Conservation (phyloP, 1,140 invertebrate species). For the Halictus rubicundus region DNA sequence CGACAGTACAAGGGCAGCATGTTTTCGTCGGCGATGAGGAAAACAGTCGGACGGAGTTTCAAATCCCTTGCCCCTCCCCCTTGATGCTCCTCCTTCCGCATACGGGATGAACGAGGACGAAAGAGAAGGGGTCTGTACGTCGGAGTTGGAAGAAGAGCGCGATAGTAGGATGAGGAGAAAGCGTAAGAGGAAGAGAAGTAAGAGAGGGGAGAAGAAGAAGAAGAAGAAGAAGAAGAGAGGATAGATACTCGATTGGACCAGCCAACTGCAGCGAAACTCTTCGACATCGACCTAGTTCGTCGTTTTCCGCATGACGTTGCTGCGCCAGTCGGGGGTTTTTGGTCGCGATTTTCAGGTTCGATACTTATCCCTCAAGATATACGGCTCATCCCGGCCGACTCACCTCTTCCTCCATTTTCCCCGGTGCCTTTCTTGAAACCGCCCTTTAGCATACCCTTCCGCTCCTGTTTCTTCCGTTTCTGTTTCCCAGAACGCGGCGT, state of each 20-base stretch:
- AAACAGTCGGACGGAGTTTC: constrained; percentile 62
- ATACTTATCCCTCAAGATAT: constrained; percentile 60
- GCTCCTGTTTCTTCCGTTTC: constrained; percentile 9
- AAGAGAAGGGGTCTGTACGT: neutral
- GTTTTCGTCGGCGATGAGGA: constrained; percentile 67
- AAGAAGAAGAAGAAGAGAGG: constrained; percentile 36
- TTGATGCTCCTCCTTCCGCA: constrained; percentile 31
- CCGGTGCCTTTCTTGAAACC: constrained; percentile 25
- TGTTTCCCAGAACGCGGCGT: neutral
- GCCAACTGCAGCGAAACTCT: constrained; percentile 61
- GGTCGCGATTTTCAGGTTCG: constrained; percentile 62
- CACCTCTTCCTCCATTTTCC: constrained; percentile 2
- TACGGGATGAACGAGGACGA: constrained; percentile 44
- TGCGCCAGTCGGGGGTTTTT: constrained; percentile 54
- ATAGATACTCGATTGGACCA: constrained; percentile 50
- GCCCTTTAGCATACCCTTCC: constrained; percentile 30
- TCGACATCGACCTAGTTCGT: constrained; percentile 67
- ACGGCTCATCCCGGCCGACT: constrained; percentile 42
- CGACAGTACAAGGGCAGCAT: constrained; percentile 66
- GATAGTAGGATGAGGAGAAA: constrained; percentile 25
- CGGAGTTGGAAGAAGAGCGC: constrained; percentile 18
- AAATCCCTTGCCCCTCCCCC: neutral
- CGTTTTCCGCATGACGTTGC: constrained; percentile 61
- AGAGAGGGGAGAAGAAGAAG: constrained; percentile 16
- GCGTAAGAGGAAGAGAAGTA: constrained; percentile 13